phyloP scores from a whole-genome alignment of 2,797 vertebrate genomes.

The Spatula versicolor region DNA sequence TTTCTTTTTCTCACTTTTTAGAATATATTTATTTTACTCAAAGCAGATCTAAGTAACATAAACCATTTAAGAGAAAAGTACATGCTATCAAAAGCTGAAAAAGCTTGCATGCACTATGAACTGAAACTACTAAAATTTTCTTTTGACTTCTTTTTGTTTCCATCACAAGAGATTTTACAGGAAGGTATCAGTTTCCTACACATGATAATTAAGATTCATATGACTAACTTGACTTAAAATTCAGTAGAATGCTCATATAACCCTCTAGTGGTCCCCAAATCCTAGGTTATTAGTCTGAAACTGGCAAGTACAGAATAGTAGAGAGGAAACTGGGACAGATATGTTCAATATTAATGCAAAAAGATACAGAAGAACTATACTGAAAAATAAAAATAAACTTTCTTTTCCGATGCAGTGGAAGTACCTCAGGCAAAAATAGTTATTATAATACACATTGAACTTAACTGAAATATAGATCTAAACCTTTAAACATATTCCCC shows the following conservation, averaged over 20 bases:
- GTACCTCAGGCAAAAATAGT: constrained; percentile 52
- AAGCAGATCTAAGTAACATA: neutral
- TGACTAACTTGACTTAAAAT: constrained; percentile 62
- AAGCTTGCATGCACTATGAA: constrained; percentile 15
- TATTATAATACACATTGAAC: constrained; percentile 48
- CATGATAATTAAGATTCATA: constrained; percentile 60
- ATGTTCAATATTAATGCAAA: constrained; percentile 63
- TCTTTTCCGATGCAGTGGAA: constrained; percentile 61
- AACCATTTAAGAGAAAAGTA: constrained; percentile 10
- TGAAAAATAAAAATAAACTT: constrained; percentile 68
- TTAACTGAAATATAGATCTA: constrained; percentile 63
- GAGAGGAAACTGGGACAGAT: constrained; percentile 55
- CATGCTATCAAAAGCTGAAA: neutral
- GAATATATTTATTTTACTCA: neutral
- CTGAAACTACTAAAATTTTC: constrained; percentile 15
- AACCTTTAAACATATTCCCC: constrained; percentile 52
- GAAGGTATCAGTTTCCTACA: constrained; percentile 15
- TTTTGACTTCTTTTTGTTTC: constrained; percentile 46
- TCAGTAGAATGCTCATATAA: constrained; percentile 48
- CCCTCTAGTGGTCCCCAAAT: constrained; percentile 33
- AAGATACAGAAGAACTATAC: constrained; percentile 33
- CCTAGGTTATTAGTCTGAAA: constrained; percentile 52
- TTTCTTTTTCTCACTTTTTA: neutral
- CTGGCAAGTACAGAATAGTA: constrained; percentile 46
- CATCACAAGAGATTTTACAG: constrained; percentile 16